A percentile compares a stretch with the other conserved stretches of the same genome.
Evolutionary conservation across 2,888 invertebrate genomes (phyloP).

Genomic region (Drosophila nr. fundita): DNA sequence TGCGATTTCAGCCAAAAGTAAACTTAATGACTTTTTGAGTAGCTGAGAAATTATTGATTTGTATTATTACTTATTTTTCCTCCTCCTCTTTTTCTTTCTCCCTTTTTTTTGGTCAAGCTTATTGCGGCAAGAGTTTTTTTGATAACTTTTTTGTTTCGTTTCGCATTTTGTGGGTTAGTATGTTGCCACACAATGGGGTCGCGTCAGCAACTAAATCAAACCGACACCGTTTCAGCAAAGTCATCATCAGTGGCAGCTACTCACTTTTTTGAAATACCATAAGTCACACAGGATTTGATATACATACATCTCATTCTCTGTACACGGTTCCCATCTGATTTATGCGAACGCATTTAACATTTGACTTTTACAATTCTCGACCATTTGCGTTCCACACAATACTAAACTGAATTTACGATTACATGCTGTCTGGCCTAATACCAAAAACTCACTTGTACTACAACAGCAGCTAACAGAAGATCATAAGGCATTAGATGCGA

Average conservation of each 20-base stretch:
- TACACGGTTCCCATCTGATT: conserved; percentile 26
- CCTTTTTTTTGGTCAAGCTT: conserved; percentile 26
- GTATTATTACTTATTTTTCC: conserved; percentile 9
- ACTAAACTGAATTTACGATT: conserved; percentile 42
- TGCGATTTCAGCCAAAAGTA: conserved; percentile 43
- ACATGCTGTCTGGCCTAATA: conserved; percentile 18
- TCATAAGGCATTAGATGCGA: conserved; percentile 24
- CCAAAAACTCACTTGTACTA: conserved; percentile 43
- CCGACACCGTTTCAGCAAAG: conserved; percentile 28
- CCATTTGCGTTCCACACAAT: conserved; percentile 22
- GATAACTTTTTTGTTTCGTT: background rate
- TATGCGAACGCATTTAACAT: conserved; percentile 42
- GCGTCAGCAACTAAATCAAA: conserved; percentile 23
- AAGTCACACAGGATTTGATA: conserved; percentile 8
- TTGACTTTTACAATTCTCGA: conserved; percentile 38
- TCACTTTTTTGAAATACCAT: conserved; percentile 4
- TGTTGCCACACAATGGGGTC: conserved; percentile 43
- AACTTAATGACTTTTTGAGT: conserved; percentile 71
- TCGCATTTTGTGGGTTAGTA: conserved; percentile 54
- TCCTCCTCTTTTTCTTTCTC: background rate
- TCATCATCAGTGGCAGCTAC: conserved; percentile 29
- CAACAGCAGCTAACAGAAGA: conserved; percentile 9
- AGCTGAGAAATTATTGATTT: conserved; percentile 73
- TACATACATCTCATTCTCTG: conserved; percentile 9
- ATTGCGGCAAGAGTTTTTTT: conserved; percentile 42